Conservation (phyloP, 1,140 invertebrate genomes). For the Scaptomyza graminum region DNA sequence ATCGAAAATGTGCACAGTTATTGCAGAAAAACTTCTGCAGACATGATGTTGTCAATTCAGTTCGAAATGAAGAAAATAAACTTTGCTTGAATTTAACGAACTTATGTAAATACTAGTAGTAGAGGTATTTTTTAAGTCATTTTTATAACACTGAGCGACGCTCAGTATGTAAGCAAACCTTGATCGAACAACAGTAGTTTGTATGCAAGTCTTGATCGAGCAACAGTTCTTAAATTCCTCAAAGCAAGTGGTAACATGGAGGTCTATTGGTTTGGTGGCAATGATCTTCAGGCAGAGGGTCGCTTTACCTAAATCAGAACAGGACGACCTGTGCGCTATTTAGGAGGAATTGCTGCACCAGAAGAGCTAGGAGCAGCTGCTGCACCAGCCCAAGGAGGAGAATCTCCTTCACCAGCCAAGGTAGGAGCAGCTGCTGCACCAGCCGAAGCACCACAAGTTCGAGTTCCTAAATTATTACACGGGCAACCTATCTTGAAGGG, state of each 20-base stretch:
- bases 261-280: conserved; percentile 66
- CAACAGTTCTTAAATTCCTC: conserved; percentile 30
- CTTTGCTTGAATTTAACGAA: too few relatives aligned
- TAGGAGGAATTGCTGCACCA: conserved; percentile 9
- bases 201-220: too few relatives aligned
- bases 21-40: conserved; percentile 33
- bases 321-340: conserved; percentile 39
- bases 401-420: neutral
- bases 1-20: conserved; percentile 41
- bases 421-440: neutral
- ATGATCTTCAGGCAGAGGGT: conserved; percentile 59
- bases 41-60: conserved; percentile 58
- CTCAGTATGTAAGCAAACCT: too few relatives aligned
- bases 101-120: too few relatives aligned
- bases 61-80: conserved; percentile 45
- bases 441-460: too few relatives aligned
- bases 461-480: too few relatives aligned
- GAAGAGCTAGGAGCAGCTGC: neutral
- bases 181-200: too few relatives aligned
- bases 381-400: neutral
- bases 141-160: too few relatives aligned
- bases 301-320: conserved; percentile 60
- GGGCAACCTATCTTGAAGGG: too few relatives aligned
- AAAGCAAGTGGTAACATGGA: conserved; percentile 32
- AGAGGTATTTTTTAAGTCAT: too few relatives aligned